Evolutionary conservation across 2,113 vertebrate genomes (phyloP).

Genomic region (Leptobrachium ailaonicum): DNA sequence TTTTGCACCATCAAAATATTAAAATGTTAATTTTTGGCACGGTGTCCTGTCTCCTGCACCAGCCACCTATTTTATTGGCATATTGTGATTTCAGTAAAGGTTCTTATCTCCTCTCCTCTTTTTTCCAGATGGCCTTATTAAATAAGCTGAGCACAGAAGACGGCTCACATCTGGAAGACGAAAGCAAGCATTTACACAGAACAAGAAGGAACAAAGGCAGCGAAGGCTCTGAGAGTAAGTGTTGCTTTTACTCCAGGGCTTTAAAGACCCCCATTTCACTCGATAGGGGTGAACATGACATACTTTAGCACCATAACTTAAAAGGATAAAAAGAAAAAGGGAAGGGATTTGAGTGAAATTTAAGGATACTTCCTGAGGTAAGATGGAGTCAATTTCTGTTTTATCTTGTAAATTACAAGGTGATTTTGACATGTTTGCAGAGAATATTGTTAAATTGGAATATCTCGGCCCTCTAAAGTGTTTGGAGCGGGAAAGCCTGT

Average conservation of each 20-base stretch:
- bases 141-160: slow-evolving; percentile 73
- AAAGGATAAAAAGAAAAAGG: background rate
- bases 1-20: too few relatives aligned
- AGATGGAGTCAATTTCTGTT: slow-evolving; percentile 22
- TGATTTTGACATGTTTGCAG: background rate
- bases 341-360: slow-evolving; percentile 21
- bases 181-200: slow-evolving; percentile 63
- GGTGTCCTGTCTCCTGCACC: background rate
- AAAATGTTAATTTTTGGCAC: too few relatives aligned
- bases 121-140: slow-evolving; percentile 70
- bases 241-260: slow-evolving; percentile 40
- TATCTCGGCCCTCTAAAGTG: too few relatives aligned
- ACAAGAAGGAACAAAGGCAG: slow-evolving; percentile 77
- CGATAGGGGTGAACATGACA: background rate
- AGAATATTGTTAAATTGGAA: background rate
- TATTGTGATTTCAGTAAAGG: background rate
- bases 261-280: background rate
- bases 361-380: slow-evolving; percentile 33
- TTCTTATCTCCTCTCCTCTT: slow-evolving; percentile 39
- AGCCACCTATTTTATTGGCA: background rate
- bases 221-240: slow-evolving; percentile 75
- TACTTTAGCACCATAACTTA: background rate
- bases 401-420: background rate
- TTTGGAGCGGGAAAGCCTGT: too few relatives aligned
- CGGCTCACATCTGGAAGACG: slow-evolving; percentile 64